Evolutionary conservation across 2,888 invertebrate species (phyloP).

Genomic region (Euproctis similis): DNA sequence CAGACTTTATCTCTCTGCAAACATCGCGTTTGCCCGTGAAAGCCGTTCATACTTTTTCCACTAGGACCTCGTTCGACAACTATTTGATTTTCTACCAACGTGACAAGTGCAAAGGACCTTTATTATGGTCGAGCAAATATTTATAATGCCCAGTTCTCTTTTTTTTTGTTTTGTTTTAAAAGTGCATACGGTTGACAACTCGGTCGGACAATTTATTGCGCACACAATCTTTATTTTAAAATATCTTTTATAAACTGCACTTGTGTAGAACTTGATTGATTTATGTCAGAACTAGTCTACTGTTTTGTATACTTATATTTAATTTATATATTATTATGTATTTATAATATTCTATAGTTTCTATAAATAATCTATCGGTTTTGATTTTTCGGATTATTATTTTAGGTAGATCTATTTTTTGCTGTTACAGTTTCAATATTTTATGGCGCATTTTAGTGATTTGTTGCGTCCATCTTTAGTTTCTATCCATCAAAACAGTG

Average conservation of each 20-base stretch:
- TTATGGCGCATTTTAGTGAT: too few species aligned
- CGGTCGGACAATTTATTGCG: conserved; percentile 34
- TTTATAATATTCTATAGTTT: too few species aligned
- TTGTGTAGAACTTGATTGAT: conserved; percentile 23
- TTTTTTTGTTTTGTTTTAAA: conserved; percentile 53
- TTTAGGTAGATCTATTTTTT: too few species aligned
- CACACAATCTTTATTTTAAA: conserved; percentile 39
- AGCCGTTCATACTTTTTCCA: conserved; percentile 63
- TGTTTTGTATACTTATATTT: too few species aligned
- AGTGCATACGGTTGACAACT: conserved; percentile 42
- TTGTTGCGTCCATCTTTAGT: too few species aligned
- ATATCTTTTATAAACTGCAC: too few species aligned
- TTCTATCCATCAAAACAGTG: too few species aligned
- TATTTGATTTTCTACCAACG: conserved; percentile 70
- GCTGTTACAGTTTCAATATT: too few species aligned
- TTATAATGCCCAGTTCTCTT: conserved; percentile 51
- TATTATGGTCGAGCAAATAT: conserved; percentile 59
- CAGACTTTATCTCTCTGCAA: conserved; percentile 67
- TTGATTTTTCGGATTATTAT: too few species aligned
- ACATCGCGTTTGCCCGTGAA: conserved; percentile 70
- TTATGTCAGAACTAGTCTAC: conserved; percentile 8
- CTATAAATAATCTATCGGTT: too few species aligned
- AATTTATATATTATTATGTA: too few species aligned
- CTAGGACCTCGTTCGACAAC: conserved; percentile 42
- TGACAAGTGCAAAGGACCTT: conserved; percentile 70